Percentiles rank a stretch among this genome's conserved stretches.
These are phyloP conservation scores for Psylliodes chrysocephalus DNA, from an alignment of 2,888 invertebrate genomes.

Conservation along the genomic window DNA sequence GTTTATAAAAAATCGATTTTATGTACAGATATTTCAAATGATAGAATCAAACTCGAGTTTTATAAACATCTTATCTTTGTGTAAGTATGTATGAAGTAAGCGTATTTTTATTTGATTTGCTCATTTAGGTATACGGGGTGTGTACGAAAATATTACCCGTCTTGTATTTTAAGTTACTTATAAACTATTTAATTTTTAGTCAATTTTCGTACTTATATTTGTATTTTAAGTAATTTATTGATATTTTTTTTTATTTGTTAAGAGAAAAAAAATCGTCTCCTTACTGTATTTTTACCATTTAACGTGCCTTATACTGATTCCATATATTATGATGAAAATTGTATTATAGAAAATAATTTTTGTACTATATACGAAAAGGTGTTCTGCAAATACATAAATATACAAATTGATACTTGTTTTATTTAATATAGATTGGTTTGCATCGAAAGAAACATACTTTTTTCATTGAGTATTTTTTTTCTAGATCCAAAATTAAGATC, in stretches of 20 bases:
- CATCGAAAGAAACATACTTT: too few relatives aligned
- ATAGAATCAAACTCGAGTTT: background rate
- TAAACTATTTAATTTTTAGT: constrained; percentile 16
- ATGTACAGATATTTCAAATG: background rate
- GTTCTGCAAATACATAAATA: constrained; percentile 39
- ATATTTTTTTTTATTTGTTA: constrained; percentile 34
- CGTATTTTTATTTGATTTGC: constrained; percentile 34
- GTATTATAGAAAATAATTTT: constrained; percentile 52
- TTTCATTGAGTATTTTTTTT: too few relatives aligned
- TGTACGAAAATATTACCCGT: background rate
- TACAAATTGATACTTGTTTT: too few relatives aligned
- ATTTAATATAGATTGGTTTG: too few relatives aligned
- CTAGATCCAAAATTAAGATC: too few relatives aligned
- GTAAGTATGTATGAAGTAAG: too few relatives aligned
- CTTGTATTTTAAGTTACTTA: constrained; percentile 7
- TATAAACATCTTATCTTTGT: constrained; percentile 27
- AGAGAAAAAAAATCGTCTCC: constrained; percentile 14
- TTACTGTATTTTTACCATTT: constrained; percentile 52
- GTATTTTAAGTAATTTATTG: constrained; percentile 40
- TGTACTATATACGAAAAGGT: constrained; percentile 48
- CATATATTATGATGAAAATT: constrained; percentile 52
- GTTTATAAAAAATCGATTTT: constrained; percentile 11
- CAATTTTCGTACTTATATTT: constrained; percentile 35
- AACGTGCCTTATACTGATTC: constrained; percentile 54
- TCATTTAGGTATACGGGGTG: constrained; percentile 15